Evolutionary conservation across 2,888 invertebrate genomes (phyloP).

Genomic region (Drosophila suboccidentalis): DNA sequence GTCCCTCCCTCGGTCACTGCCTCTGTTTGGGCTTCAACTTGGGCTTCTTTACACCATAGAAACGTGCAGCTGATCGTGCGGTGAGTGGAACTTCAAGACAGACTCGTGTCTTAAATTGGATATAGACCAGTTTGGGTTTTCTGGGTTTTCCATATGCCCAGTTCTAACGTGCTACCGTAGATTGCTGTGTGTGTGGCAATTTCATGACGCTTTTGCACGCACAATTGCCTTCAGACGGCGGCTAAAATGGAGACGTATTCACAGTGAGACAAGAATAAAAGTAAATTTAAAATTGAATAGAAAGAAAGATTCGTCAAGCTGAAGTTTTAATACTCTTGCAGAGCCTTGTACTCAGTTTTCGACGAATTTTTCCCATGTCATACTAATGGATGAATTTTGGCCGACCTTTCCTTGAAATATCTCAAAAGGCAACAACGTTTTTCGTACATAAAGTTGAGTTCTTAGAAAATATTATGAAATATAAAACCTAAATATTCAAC

Average conservation of each 20-base stretch:
- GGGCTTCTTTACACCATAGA: slow-evolving; percentile 59
- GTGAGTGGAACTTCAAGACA: slow-evolving; percentile 24
- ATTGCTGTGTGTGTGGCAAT: slow-evolving; percentile 15
- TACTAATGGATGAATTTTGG: no score
- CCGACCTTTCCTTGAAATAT: no score
- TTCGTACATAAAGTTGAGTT: no score
- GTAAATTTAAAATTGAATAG: background rate
- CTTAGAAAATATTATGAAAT: no score
- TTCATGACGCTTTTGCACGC: slow-evolving; percentile 47
- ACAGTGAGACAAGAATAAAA: slow-evolving; percentile 3
- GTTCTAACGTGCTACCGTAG: slow-evolving; percentile 52
- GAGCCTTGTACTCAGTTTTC: background rate
- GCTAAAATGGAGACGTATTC: slow-evolving; percentile 1
- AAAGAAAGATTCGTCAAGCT: background rate
- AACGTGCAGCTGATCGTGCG: slow-evolving; percentile 55
- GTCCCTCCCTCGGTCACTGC: background rate
- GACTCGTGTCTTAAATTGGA: slow-evolving; percentile 60
- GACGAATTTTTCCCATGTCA: no score
- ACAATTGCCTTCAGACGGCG: slow-evolving; percentile 36
- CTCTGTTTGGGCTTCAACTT: slow-evolving; percentile 48
- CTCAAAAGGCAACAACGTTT: no score
- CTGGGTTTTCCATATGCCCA: slow-evolving; percentile 53
- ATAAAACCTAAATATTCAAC: no score
- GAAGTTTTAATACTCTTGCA: background rate
- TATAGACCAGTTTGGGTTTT: slow-evolving; percentile 60